phyloP scores from a whole-genome alignment of 1,140 invertebrate genomes.

The Ephestia elutella region DNA sequence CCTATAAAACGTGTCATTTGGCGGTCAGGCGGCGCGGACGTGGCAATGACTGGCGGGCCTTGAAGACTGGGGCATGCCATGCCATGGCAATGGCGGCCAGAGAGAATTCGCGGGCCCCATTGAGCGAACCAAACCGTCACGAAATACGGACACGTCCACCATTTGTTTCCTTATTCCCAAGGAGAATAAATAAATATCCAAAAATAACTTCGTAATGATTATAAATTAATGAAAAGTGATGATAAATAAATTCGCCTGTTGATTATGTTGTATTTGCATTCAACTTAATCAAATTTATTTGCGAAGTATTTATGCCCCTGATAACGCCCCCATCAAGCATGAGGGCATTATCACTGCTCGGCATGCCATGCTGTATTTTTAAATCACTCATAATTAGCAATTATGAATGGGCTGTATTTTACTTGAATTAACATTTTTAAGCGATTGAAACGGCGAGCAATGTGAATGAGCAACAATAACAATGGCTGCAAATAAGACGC shows the following conservation, averaged over 20 bases:
- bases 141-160: neutral
- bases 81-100: slow-evolving; percentile 10
- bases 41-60: slow-evolving; percentile 60
- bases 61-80: slow-evolving; percentile 23
- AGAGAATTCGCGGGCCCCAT: slow-evolving; percentile 33
- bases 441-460: neutral
- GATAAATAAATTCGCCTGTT: too few species aligned
- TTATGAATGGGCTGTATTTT: neutral
- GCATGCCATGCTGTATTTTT: neutral
- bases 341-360: slow-evolving; percentile 38
- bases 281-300: neutral
- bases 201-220: neutral
- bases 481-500: slow-evolving; percentile 5
- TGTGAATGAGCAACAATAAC: neutral
- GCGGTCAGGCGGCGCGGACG: slow-evolving; percentile 31
- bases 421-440: neutral
- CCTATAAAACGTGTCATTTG: slow-evolving; percentile 27
- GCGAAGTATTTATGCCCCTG: neutral
- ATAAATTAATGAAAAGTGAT: neutral
- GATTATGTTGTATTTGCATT: too few species aligned
- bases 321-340: slow-evolving; percentile 20
- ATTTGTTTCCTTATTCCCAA: neutral
- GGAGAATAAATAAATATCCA: neutral
- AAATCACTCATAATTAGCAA: slow-evolving; percentile 10
- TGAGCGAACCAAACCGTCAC: neutral